Base-by-base conservation (phyloP, 2,888 invertebrate species). In the Leptodirus hochenwartii region DNA sequence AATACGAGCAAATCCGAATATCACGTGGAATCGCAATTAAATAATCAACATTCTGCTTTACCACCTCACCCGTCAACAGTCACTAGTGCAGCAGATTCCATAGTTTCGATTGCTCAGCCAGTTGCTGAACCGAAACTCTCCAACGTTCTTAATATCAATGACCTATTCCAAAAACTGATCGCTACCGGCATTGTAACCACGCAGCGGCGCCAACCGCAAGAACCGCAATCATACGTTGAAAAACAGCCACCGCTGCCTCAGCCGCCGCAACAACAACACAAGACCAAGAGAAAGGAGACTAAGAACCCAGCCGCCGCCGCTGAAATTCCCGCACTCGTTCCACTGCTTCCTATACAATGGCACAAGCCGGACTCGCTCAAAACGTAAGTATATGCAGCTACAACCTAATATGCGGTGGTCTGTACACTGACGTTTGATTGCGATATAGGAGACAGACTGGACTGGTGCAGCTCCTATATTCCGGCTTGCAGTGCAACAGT, bases 401-500 rank as follows among this genome's bases (percentile, higher is more conserved):
- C n/a, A n/a, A n/a, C n/a, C n/a, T n/a, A 20, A n/a, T n/a, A n/a
- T n/a, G n/a, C n/a, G n/a, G n/a, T n/a, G n/a, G 20, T 8, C 20
- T 20, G 20, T 20, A n/a, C n/a, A 20, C 8, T 20, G 8, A 20
- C 10, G 14, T 29, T 27, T 30, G 31, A 36, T 31, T 36, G 22
- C 39, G 30, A 51, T 53, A 6, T 48, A 80, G 79, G 4, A 69
- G 75, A 16, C 82, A 90, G 47, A 60, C 69, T 1, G 73, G 65
- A 0, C 61, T 87, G 8, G 70, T 87, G 9, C 47, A 64, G 1
- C 54, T 57, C 5, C 57, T 93, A 14, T 91, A 87, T 56, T 70
- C 74, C 32, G 95, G 95, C 23, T 81, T 90, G 67, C 95, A 93
- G 50, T 99, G 98, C 59, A 80, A 85, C 39, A 85, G 88, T 29